phyloP scores from a whole-genome alignment of 2,113 vertebrate genomes.

The Paracanthobrama guichenoti region DNA sequence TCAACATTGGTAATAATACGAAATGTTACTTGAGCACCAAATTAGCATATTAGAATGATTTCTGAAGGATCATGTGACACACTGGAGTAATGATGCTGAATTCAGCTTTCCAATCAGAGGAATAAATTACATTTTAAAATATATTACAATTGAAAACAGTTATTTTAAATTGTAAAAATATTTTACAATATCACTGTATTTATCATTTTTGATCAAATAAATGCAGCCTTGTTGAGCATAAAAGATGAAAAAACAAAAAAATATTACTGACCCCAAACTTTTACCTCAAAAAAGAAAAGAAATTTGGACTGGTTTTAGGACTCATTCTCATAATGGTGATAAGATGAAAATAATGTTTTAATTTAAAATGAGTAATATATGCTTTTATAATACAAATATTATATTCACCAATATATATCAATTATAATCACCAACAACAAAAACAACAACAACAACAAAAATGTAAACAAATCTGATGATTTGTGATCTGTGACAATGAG shows the following conservation, averaged over 20 bases:
- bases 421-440: neutral
- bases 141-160: too few relatives aligned
- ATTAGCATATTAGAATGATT: neutral
- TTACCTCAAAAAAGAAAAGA: neutral
- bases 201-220: neutral
- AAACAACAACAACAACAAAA: neutral
- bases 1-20: neutral
- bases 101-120: neutral
- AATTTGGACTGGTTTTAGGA: neutral
- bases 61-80: neutral
- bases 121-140: neutral
- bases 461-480: neutral
- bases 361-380: neutral
- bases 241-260: neutral
- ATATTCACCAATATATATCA: too few relatives aligned
- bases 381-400: too few relatives aligned
- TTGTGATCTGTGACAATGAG: neutral
- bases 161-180: neutral
- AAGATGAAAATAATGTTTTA: neutral
- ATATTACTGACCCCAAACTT: neutral
- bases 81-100: neutral
- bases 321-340: neutral
- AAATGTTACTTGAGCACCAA: neutral
- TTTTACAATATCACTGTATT: neutral
- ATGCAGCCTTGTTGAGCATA: neutral